Evolutionary conservation across 1,140 invertebrate species (phyloP).

Genomic region (Hycleus cichorii): DNA sequence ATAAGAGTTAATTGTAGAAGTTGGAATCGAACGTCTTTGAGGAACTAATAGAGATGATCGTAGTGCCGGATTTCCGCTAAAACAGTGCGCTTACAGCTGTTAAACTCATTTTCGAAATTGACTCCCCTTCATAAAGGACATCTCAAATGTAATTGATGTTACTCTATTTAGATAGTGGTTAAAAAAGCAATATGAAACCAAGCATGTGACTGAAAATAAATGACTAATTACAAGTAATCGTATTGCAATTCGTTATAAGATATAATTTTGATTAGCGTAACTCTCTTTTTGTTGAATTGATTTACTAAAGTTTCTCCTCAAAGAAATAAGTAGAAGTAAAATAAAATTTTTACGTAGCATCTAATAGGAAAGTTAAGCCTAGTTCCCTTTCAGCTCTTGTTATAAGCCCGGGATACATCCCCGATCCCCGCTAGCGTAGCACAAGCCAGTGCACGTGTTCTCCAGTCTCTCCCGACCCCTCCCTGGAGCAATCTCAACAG

Average conservation of each 20-base stretch:
- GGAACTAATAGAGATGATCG: slow-evolving; percentile 13
- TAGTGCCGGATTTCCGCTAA: slow-evolving; percentile 26
- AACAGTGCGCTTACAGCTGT: slow-evolving; percentile 22
- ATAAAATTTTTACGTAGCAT: too few relatives aligned
- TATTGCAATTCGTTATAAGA: too few relatives aligned
- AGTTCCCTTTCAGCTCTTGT: slow-evolving; percentile 7
- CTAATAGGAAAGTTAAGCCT: slow-evolving; percentile 12
- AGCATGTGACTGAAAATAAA: too few relatives aligned
- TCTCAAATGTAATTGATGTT: too few relatives aligned
- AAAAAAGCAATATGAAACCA: too few relatives aligned
- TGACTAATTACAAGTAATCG: too few relatives aligned
- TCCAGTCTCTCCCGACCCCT: slow-evolving; percentile 15
- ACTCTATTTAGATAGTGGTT: too few relatives aligned
- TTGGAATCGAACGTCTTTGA: slow-evolving; percentile 5
- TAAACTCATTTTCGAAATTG: background rate
- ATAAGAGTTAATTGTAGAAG: background rate
- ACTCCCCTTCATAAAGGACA: too few relatives aligned
- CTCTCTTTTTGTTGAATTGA: too few relatives aligned
- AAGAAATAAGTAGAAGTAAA: too few relatives aligned
- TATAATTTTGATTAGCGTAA: background rate
- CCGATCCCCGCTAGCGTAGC: slow-evolving; percentile 8
- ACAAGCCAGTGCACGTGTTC: slow-evolving; percentile 22
- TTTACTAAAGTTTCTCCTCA: too few relatives aligned
- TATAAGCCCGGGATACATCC: slow-evolving; percentile 8
- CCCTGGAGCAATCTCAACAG: slow-evolving; percentile 12